Percentiles rank a stretch among this genome's conserved stretches.
phyloP scores from a whole-genome alignment of 2,113 vertebrate species.

The Chaetodon trifascialis region DNA sequence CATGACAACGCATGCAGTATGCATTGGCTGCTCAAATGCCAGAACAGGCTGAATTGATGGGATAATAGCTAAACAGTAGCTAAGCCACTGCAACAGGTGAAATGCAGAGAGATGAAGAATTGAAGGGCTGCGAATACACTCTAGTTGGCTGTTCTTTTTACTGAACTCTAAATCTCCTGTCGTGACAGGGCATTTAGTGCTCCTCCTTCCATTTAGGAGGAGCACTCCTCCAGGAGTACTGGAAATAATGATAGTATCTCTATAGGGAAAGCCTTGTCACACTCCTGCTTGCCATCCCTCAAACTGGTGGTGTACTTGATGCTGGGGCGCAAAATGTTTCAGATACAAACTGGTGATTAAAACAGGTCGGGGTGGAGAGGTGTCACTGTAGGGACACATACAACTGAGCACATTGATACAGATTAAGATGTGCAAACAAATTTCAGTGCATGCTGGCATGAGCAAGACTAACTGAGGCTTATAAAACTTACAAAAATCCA shows the following conservation, averaged over 20 bases:
- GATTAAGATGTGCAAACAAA: neutral
- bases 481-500: neutral
- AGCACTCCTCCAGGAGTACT: neutral
- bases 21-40: neutral
- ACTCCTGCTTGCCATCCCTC: neutral
- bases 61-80: neutral
- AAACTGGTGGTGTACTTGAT: neutral
- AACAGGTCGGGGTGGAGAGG: neutral
- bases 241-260: conserved; percentile 1
- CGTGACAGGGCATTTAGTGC: too few relatives aligned
- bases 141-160: neutral
- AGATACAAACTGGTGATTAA: neutral
- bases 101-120: neutral
- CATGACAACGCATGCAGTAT: neutral
- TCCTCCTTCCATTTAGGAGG: too few relatives aligned
- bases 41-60: neutral
- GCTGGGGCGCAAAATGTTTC: neutral
- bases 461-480: neutral
- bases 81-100: neutral
- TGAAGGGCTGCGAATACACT: neutral
- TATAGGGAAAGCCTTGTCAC: neutral
- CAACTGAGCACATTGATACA: neutral
- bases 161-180: neutral
- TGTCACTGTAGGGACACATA: neutral
- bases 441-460: neutral